Evolutionary conservation across 2,888 invertebrate genomes (phyloP).

Genomic region (Pristionchus exspectatus): DNA sequence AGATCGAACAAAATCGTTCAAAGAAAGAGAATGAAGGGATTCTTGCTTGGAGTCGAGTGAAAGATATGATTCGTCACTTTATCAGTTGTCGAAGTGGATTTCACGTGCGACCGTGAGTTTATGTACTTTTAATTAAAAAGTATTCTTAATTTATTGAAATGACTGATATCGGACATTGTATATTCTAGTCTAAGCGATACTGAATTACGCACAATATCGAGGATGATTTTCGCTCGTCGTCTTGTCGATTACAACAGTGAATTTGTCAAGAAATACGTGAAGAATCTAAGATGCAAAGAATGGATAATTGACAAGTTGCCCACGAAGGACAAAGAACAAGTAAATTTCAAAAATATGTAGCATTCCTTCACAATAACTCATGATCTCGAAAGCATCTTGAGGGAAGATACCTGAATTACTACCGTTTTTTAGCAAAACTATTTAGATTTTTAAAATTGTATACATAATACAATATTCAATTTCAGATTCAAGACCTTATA

Average conservation of each 20-base stretch:
- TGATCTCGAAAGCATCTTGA: no score
- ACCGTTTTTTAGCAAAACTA: no score
- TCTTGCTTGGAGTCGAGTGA: neutral
- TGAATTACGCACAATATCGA: neutral
- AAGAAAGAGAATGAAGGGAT: neutral
- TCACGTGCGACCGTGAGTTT: conserved; percentile 15
- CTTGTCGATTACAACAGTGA: neutral
- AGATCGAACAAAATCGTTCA: neutral
- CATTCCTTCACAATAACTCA: neutral
- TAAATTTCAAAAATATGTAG: neutral
- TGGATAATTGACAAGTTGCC: neutral
- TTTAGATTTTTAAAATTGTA: no score
- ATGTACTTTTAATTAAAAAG: no score
- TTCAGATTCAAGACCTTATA: neutral
- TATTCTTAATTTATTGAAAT: neutral
- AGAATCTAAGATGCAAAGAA: neutral
- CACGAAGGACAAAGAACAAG: neutral
- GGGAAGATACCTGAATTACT: no score
- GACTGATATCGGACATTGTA: neutral
- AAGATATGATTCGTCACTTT: neutral
- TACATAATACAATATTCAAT: no score
- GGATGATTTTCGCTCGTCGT: conserved; percentile 16
- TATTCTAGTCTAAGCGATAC: neutral
- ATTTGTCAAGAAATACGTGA: neutral
- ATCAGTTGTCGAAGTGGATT: conserved; percentile 14